Evolutionary conservation across 2,113 vertebrate genomes (phyloP).

Genomic region (Gobius niger): DNA sequence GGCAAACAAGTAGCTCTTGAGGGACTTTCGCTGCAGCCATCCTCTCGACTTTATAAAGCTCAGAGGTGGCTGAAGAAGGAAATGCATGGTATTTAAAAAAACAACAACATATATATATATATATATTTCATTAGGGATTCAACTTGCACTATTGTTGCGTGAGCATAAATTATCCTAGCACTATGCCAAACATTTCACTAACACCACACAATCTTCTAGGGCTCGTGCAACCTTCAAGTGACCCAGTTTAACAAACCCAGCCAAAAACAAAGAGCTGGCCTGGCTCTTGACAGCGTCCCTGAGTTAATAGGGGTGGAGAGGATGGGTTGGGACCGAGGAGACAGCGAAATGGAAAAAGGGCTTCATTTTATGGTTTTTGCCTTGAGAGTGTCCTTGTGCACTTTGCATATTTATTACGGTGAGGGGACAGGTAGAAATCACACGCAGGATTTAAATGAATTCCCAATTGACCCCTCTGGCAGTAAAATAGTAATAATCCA

Average conservation of each 20-base stretch:
- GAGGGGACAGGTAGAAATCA: conserved; percentile 48
- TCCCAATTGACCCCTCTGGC: conserved; percentile 57
- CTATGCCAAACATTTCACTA: neutral
- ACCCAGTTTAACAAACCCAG: conserved; percentile 21
- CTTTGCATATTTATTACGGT: conserved; percentile 63
- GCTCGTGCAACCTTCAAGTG: conserved; percentile 12
- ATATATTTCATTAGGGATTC: too few species aligned
- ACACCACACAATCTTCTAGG: neutral
- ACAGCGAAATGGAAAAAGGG: conserved; percentile 29
- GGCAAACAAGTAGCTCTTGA: neutral
- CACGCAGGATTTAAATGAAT: conserved; percentile 58
- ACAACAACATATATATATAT: too few species aligned
- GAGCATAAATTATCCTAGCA: too few species aligned
- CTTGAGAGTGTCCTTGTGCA: conserved; percentile 54
- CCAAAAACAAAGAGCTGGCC: conserved; percentile 23
- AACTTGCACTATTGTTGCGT: too few species aligned
- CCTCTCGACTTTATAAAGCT: neutral
- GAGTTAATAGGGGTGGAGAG: conserved; percentile 25
- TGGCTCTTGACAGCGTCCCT: conserved; percentile 25
- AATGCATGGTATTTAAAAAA: too few species aligned
- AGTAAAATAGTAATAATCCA: conserved; percentile 59
- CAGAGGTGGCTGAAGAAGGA: too few species aligned
- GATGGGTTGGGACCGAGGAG: conserved; percentile 14
- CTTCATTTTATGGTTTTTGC: conserved; percentile 58
- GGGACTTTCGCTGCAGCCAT: neutral